Evolutionary conservation across 1,140 invertebrate genomes (phyloP), one percentile per base, ranked within the genome.

Genomic region (Carposina sasakii): DNA sequence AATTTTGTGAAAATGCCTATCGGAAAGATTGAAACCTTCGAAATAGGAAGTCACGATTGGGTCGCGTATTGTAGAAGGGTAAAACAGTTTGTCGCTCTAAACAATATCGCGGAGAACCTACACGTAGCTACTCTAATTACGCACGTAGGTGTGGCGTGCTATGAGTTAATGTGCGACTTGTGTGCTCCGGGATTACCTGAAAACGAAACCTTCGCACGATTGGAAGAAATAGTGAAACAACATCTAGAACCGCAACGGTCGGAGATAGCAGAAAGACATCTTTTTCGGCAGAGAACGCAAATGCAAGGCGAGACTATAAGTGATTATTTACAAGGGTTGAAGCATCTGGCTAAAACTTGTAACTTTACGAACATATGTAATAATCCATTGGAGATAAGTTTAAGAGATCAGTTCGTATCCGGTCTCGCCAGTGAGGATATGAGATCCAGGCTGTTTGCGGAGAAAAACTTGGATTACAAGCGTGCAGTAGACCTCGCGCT

Each of bases 401-500:
- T 48, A 1, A 26, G 37, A 15, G 37, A 48, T 26, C 34, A 39
- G 13, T 23, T 36, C 13, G 12, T 33, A 6, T 45, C 33, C 19
- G 44, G 5, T 15, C 42, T 44, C 13, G 3, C 6, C 16, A 31
- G 28, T 16, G 42, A 31, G 16, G 24, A 43, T 15, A 45, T 45
- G 16, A 31, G 31, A 17, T 47, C 31, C 2, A 3, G 44, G 22
- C 21, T 47, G 21, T 39, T 39, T n/a, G 45, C 43, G 12, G 43
- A 37, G 24, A 21, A 15, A 8, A 24, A 16, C 4, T 16, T 48
- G 10, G 34, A 48, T 28, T 48, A 39, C 45, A 48, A 48, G 13
- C 4, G 22, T 5, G 45, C 55, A 10, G 43, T 59, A 33, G 46
- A 51, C 33, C 15, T 51, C 40, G 46, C 56, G 12, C 20, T 52